Conservation (phyloP, 2,797 vertebrate genomes). For the Picus viridis region DNA sequence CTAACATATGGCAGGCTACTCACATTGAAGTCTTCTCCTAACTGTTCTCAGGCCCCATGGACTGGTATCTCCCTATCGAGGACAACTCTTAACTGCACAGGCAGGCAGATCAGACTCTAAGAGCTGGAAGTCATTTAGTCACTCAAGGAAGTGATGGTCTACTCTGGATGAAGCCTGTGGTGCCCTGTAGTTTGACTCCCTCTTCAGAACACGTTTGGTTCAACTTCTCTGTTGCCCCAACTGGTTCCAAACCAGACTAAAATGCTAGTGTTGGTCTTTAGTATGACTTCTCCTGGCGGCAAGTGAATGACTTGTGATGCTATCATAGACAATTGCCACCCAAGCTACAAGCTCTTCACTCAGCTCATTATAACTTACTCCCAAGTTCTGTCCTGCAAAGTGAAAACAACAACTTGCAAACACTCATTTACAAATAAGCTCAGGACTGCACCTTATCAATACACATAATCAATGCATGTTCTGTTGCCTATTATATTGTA, state of each 20-base stretch:
- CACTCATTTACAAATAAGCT: background rate
- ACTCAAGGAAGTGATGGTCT: background rate
- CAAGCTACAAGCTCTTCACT: background rate
- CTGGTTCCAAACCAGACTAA: background rate
- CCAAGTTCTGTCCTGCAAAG: background rate
- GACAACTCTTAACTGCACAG: background rate
- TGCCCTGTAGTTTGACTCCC: background rate
- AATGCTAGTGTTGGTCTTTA: background rate
- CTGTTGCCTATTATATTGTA: background rate
- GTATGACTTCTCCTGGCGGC: background rate
- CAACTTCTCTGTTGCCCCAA: background rate
- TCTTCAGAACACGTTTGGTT: background rate
- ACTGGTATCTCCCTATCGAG: background rate
- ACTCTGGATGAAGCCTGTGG: background rate
- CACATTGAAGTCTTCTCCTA: fast-evolving
- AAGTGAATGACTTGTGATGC: background rate
- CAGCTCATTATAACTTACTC: background rate
- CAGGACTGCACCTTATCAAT: background rate
- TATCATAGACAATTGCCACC: background rate
- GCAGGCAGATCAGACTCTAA: background rate
- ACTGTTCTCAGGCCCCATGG: fast-evolving
- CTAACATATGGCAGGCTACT: background rate
- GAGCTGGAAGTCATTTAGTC: background rate
- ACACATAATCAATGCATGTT: background rate
- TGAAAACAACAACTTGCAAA: background rate